These are phyloP conservation scores for Nasonia longicornis DNA, from an alignment of 1,140 invertebrate species.

Conservation along the genomic window DNA sequence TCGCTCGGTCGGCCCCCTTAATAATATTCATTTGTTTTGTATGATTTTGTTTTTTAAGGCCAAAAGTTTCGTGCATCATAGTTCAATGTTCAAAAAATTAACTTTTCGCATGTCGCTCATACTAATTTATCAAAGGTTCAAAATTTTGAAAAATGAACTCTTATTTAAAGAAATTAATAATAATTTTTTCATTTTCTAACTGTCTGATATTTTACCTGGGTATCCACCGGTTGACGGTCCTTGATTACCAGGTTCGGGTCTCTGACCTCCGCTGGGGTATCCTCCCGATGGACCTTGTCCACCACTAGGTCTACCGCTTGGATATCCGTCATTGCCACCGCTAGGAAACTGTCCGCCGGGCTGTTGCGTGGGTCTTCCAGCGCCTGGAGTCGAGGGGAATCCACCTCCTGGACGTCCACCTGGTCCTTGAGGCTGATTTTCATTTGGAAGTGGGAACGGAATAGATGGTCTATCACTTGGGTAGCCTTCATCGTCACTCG, in stretches of 20 bases:
- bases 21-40: conserved; percentile 44
- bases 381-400: not conserved
- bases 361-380: conserved; percentile 45
- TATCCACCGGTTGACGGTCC: conserved; percentile 42
- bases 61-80: not conserved
- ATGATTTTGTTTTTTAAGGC: conserved; percentile 19
- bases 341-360: conserved; percentile 52
- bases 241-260: conserved; percentile 47
- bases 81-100: not conserved
- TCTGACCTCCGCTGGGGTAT: conserved; percentile 52
- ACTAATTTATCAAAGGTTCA: not conserved
- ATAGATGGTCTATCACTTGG: conserved; percentile 46
- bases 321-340: conserved; percentile 42
- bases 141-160: not conserved
- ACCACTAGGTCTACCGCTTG: conserved; percentile 35
- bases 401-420: conserved; percentile 17
- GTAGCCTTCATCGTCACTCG: conserved; percentile 53
- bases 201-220: conserved; percentile 44
- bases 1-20: conserved; percentile 48
- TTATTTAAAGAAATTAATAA: not conserved
- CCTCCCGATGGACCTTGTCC: conserved; percentile 42
- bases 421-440: conserved; percentile 7
- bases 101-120: not conserved
- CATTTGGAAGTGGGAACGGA: conserved; percentile 41
- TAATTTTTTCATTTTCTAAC: not conserved